These are phyloP conservation scores for Dermatemys mawii DNA, from an alignment of 2,113 vertebrate genomes.

Conservation along the genomic window DNA sequence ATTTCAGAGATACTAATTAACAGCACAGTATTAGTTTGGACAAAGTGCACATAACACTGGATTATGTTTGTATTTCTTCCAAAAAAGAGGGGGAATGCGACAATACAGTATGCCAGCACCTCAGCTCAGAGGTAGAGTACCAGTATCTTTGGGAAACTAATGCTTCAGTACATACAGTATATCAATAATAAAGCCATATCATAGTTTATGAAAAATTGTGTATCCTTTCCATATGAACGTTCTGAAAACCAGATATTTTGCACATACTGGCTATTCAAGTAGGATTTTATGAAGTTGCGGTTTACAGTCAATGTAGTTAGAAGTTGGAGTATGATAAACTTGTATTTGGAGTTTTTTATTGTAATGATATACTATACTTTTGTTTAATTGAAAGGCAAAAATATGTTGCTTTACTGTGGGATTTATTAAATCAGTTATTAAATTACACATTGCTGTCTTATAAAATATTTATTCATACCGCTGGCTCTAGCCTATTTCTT, in stretches of 20 bases:
- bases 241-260: constrained; percentile 75
- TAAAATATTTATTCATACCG: constrained; percentile 27
- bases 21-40: constrained; percentile 48
- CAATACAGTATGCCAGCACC: neutral
- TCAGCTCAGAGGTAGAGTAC: constrained; percentile 17
- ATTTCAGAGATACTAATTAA: constrained; percentile 42
- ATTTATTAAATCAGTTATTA: constrained; percentile 78
- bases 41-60: constrained; percentile 8
- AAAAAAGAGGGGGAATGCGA: neutral
- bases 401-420: constrained; percentile 74
- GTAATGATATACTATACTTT: constrained; percentile 77
- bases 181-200: constrained; percentile 79
- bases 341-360: constrained; percentile 78
- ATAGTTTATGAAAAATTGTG: constrained; percentile 52
- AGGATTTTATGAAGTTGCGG: constrained; percentile 71
- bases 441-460: constrained; percentile 55
- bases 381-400: constrained; percentile 77
- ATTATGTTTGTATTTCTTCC: constrained; percentile 45
- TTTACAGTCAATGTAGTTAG: constrained; percentile 75
- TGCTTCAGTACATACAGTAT: constrained; percentile 46
- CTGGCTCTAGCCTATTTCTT: neutral
- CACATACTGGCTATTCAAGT: constrained; percentile 70
- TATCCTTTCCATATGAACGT: constrained; percentile 56
- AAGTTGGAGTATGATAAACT: constrained; percentile 69
- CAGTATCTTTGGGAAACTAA: constrained; percentile 31